Base-by-base conservation (phyloP, 2,797 vertebrate genomes). In the Crenichthys baileyi region DNA sequence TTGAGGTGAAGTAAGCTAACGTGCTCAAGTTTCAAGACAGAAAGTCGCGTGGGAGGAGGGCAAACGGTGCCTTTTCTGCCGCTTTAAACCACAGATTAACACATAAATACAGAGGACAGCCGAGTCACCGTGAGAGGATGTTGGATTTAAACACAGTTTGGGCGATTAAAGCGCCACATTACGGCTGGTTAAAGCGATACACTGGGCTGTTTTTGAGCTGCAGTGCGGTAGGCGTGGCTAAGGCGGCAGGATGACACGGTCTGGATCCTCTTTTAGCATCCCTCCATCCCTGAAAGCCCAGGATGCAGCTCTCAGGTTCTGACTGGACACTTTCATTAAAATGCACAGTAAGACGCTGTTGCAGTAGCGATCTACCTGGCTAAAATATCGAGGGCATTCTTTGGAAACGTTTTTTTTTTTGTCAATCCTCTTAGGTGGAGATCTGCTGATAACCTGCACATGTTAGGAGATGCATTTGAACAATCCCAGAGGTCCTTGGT, bases 161-260 rank as follows among this genome's bases (percentile, higher is more conserved):
- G 29, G 74, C 78, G 60, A 78, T 46, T 22, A 78, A 91, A 84
- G 29, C 6, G 81, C 41, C 12, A 20, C 11, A 20, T 70, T 67
- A 70, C 78, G 72, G 58, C 73, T 61, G 75, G 78, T 79, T 61
- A 22, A 53, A 83, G 44, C 88, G 86, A 81, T 79, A 70, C 72
- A 77, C 36, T 81, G 73, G 81, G 83, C 72, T 89, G 88, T 92
- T 92, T 79, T 93, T 95, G 94, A 97, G 96, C 97, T 98, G 97
- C 97, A 98, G 96, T 98, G 97, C 97, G 97, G 97, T 96, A 94
- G 97, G 97, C 93, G 94, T 94, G 94, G 93, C 77, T 77, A 87
- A 58, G 79, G 65, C 65, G 80, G 68, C 83, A 75, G 88, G 84
- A 79, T 85, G 92, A 88, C 84, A 88, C 75, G 68, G 70, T 61